Evolutionary conservation across 2,113 vertebrate species (phyloP).

Genomic region (Paracanthobrama guichenoti): DNA sequence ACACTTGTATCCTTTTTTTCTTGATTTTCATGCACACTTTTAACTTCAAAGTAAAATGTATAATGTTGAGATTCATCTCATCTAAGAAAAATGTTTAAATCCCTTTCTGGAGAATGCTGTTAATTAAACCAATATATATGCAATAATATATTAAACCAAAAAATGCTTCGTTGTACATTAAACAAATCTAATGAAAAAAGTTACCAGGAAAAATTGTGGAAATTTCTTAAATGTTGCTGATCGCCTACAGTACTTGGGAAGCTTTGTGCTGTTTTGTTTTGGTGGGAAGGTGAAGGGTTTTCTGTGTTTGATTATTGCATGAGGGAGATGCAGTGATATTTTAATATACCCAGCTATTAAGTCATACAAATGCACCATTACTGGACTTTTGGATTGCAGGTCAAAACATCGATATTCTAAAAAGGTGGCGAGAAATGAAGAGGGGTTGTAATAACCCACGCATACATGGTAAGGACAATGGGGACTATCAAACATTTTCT

Average conservation of each 20-base stretch:
- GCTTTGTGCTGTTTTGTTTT: not conserved
- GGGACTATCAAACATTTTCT: not conserved
- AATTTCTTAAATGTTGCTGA: not conserved
- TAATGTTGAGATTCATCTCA: not conserved
- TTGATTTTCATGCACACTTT: not conserved
- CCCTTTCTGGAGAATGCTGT: not conserved
- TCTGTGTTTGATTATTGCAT: not conserved
- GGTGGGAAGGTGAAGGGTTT: slow-evolving; percentile 16
- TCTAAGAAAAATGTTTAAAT: too few species aligned
- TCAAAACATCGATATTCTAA: not conserved
- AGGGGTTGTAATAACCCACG: slow-evolving; percentile 41
- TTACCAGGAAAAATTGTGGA: not conserved
- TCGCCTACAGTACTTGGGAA: not conserved
- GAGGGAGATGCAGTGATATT: too few species aligned
- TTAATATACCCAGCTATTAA: too few species aligned
- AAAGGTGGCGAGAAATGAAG: slow-evolving; percentile 40
- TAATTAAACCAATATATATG: not conserved
- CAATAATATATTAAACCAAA: not conserved
- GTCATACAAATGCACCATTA: not conserved
- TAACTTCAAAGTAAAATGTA: not conserved
- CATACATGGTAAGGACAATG: slow-evolving; percentile 61
- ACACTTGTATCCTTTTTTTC: not conserved
- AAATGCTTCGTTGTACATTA: not conserved
- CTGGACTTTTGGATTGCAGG: slow-evolving; percentile 68
- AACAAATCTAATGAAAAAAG: not conserved